Evolutionary conservation across 2,888 invertebrate species (phyloP), one percentile per base, ranked within the genome.

Genomic region (Petrophora chlorosata): DNA sequence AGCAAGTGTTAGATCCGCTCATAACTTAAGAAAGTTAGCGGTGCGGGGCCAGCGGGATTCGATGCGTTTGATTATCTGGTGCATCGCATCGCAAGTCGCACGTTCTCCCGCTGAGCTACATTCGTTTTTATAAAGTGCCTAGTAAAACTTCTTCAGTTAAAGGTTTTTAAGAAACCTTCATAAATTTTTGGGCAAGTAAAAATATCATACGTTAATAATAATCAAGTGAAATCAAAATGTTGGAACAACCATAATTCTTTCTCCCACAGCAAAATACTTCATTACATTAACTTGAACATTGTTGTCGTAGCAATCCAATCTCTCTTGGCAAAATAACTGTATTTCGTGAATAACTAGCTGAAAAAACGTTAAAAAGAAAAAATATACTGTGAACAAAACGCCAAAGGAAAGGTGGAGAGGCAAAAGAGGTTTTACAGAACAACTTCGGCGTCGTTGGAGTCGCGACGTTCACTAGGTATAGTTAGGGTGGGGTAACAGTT

Each of bases 371-470:
- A 36, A 66, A 70, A 71, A 63, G 54, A 70, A 73, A 70, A 67
- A 69, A 38, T 68, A 63, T 64, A 67, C 62, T 61, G 54, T 68
- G 53, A 76, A 73, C 73, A 74, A 79, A 83, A 82, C 77, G 76
- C 71, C 77, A 85, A 86, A 86, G 79, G 80, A 76, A 83, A 82
- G 83, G 84, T 85, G 79, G 73, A 83, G 77, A 78, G 78, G 75
- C 74, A 77, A 82, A 79, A 85, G 85, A 80, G 84, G 82, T 85
- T 88, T 87, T 85, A 85, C 83, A 73, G 78, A 78, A 73, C 78
- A 85, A 85, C 75, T 87, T 87, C 63, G 73, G 76, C 79, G 78
- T 79, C 70, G 80, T 79, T 80, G 82, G 67, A 72, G 71, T 73
- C 73, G 73, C 68, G 74, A 69, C 77, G 76, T 79, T 85, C 78